Conservation (phyloP, 2,888 invertebrate genomes). For the Agriopis aurantiaria region DNA sequence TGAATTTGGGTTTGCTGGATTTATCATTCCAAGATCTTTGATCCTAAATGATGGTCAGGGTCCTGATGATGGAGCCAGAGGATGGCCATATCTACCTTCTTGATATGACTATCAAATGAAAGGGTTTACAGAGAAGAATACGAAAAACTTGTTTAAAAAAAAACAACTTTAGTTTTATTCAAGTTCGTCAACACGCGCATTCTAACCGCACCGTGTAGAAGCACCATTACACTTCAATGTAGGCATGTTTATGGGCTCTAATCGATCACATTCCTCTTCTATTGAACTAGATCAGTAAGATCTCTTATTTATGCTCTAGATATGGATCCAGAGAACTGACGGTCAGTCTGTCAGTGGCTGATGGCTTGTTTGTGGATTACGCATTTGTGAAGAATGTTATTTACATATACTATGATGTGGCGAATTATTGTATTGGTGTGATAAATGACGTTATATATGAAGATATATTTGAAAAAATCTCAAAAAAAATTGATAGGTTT, state of each 20-base stretch:
- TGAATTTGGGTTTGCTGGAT: too few species aligned
- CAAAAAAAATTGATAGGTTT: too few species aligned
- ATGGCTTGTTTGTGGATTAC: slow-evolving; percentile 11
- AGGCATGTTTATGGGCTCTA: not conserved
- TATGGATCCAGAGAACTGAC: slow-evolving; percentile 2
- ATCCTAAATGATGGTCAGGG: too few species aligned
- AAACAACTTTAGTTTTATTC: too few species aligned
- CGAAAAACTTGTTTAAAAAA: too few species aligned
- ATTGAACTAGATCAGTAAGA: slow-evolving; percentile 7
- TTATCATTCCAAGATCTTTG: too few species aligned
- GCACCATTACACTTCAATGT: not conserved
- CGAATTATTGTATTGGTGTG: not conserved
- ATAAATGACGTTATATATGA: not conserved
- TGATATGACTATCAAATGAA: too few species aligned
- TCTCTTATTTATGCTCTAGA: slow-evolving; percentile 16
- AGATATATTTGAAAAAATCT: not conserved
- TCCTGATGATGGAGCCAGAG: too few species aligned
- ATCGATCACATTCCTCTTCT: slow-evolving; percentile 5
- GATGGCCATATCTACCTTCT: too few species aligned
- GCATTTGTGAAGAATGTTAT: slow-evolving; percentile 5
- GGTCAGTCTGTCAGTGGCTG: slow-evolving; percentile 19
- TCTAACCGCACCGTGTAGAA: not conserved
- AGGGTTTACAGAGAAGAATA: too few species aligned
- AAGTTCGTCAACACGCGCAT: too few species aligned
- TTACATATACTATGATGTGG: not conserved